Percentiles rank a stretch among this genome's conserved stretches.
phyloP scores from a whole-genome alignment of 1,140 invertebrate species.

The Aphaenogaster floridana region DNA sequence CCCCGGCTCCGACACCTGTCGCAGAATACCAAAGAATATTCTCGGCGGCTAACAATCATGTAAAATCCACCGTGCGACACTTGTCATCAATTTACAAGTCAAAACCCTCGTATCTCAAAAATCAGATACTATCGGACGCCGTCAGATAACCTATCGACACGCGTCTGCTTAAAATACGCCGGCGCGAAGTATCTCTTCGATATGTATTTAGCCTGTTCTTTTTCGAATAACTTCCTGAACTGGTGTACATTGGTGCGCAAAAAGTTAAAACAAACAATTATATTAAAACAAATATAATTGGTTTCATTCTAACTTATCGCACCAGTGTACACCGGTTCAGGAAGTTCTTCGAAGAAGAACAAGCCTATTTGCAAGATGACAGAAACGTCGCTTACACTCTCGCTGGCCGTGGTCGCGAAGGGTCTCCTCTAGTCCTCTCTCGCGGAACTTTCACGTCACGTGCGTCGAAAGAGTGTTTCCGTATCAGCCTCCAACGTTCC shows the following conservation, averaged over 20 bases:
- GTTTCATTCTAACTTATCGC: too few species aligned
- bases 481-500: too few species aligned
- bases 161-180: not conserved
- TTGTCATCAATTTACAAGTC: not conserved
- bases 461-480: not conserved
- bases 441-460: not conserved
- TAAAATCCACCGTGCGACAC: not conserved
- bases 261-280: too few species aligned
- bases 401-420: not conserved
- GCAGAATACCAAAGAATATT: not conserved
- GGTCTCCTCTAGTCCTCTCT: not conserved
- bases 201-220: too few species aligned
- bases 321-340: too few species aligned
- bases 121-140: not conserved
- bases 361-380: too few species aligned
- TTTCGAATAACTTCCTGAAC: too few species aligned
- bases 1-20: too few species aligned
- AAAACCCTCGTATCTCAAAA: not conserved
- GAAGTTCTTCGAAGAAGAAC: too few species aligned
- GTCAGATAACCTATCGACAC: not conserved
- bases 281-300: too few species aligned
- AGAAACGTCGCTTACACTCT: conserved; percentile 4
- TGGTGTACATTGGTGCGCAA: too few species aligned
- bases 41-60: not conserved
- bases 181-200: too few species aligned